phyloP scores from a whole-genome alignment of 2,888 invertebrate species.

The Acanthosepion lycidas region DNA sequence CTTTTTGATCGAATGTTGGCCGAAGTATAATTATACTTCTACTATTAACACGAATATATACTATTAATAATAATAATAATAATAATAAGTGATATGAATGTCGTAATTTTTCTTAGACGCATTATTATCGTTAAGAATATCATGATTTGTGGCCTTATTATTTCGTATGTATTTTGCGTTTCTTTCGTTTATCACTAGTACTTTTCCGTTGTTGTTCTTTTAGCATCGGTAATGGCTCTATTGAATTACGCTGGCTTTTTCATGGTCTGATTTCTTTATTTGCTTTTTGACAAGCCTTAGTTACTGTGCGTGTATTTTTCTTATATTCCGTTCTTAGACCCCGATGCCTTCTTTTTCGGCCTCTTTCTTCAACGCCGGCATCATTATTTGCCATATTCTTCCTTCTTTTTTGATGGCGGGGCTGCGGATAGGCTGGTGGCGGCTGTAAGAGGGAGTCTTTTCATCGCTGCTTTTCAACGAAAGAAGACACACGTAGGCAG shows the following conservation, averaged over 20 bases:
- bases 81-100: neutral
- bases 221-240: neutral
- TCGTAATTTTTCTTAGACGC: neutral
- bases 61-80: neutral
- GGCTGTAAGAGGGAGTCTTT: neutral
- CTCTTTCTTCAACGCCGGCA: neutral
- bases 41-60: no score
- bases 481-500: neutral
- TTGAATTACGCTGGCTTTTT: neutral
- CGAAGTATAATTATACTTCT: no score
- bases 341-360: neutral
- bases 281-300: neutral
- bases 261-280: neutral
- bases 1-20: no score
- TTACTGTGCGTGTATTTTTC: neutral
- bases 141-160: neutral
- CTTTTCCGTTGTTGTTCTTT: neutral
- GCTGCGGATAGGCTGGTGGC: neutral
- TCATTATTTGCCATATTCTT: neutral
- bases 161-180: neutral
- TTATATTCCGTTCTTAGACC: neutral
- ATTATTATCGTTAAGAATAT: neutral
- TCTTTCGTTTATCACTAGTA: neutral
- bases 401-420: neutral
- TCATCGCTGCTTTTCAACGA: neutral